Base-by-base conservation (phyloP, 2,888 invertebrate genomes). In the Phanerotoma sp. region DNA sequence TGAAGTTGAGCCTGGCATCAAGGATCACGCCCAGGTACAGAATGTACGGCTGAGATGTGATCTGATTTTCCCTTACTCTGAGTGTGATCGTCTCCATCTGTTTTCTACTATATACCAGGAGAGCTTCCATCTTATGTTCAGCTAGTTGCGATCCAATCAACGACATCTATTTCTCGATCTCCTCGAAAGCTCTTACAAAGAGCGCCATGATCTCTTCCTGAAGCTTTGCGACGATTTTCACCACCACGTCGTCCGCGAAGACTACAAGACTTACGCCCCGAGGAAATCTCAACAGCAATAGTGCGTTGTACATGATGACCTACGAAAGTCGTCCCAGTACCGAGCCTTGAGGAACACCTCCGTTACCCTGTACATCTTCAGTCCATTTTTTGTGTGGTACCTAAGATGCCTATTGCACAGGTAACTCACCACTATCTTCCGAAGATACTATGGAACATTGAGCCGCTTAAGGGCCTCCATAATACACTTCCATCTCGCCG, bases 1-100 rank as follows among this genome's bases (percentile, higher is more conserved):
- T 57, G 53, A 58, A 63, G 28, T 28, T 57, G 10, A 62, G 45
- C 13, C 48, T 50, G 9, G 51, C 52, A 18, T 63, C 61, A 7
- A 66, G 22, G 42, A 41, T 38, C 7, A 62, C 50, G 10, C 63
- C 58, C 9, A 66, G 51, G 44, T 65, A 62, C 25, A 51, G 16
- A 2, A 64, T 45, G 41, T 10, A 53, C 30, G 30, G 21, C 11
- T 61, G 47, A 10, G 62, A 56, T 9, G 22, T 37, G 11, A 63
- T 57, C 1, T 32, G 16, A 7, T 51, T 15, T 2, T 51, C 35
- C 4, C 56, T 53, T 5, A 61, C 52, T 3, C 5, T 40, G 1
- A 60, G 46, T 7, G 51, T 56, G 33, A 51, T 52, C 11, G 41
- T 53, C 22, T 56, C 58, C n/a, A 1, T 11, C 11, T 20, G 21